Evolutionary conservation across 2,113 vertebrate genomes (phyloP), one percentile per base, ranked within the genome.

Genomic region (Coptodon rendalli): DNA sequence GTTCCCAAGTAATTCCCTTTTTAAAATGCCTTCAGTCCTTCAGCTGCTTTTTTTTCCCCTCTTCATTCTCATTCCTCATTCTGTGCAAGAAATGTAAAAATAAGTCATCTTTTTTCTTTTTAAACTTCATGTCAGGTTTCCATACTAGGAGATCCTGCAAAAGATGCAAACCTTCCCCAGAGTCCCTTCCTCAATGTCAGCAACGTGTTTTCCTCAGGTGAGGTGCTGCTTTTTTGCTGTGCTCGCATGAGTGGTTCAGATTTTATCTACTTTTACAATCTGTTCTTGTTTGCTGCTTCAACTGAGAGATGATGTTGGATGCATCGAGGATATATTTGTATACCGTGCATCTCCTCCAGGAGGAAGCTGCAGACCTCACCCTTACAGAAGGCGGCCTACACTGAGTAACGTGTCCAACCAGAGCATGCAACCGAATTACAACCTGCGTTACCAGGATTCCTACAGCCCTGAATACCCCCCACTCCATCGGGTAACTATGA

Each of bases 121-220:
- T 43, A 40, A 71, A 43, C 38, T 31, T 57, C n/a, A 10, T n/a
- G 9, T 71, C 93, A 98, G 97, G 91, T 89, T 2, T 98, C 98
- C 1, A 94, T 98, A 66, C 93, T 98, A 3, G 97, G 97, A 76
- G 97, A 98, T 31, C 97, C 97, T 53, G 97, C 97, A 14, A 98
- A 97, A 94, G 98, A 98, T 45, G 93, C 94, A 52, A 96, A 95
- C 53, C 93, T 96, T 82, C 95, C 97, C 29, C 94, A 97, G 83
- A 97, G 96, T 73, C 95, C 96, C 2, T 98, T 97, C 90, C 95
- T 98, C 82, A 95, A 95, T 81, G 92, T 95, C 48, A 96, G 96
- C 34, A 96, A 94, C 89, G 94, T 94, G 50, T 96, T 97, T 80
- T 95, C 96, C 10, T 95, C 95, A 91, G 97, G 95, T 94, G 85